phyloP scores from a whole-genome alignment of 1,140 invertebrate genomes.

The Brachionus asplanchnoidis region DNA sequence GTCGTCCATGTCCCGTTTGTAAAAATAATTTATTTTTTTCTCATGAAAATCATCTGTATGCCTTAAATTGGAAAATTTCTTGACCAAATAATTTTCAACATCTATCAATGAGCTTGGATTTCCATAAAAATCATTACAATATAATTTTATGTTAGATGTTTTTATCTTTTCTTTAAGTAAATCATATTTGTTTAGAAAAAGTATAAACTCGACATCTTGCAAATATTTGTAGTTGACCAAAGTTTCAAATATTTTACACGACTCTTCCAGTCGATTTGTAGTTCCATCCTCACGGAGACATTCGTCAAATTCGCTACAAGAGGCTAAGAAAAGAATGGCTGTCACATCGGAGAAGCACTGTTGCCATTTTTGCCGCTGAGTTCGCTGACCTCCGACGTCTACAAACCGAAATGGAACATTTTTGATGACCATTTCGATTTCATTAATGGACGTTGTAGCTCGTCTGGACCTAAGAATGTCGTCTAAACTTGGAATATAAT shows the following conservation, averaged over 20 bases:
- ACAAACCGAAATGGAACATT: conserved; percentile 42
- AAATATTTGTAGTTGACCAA: conserved; percentile 62
- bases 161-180: conserved; percentile 61
- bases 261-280: conserved; percentile 61
- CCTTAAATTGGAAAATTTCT: neutral
- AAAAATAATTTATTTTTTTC: neutral
- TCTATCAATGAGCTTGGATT: neutral
- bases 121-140: conserved; percentile 64
- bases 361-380: conserved; percentile 91
- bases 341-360: conserved; percentile 94
- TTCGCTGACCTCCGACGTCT: conserved; percentile 77
- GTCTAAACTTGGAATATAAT: conserved; percentile 74
- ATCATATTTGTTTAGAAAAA: conserved; percentile 61
- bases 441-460: conserved; percentile 88
- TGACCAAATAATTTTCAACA: neutral
- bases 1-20: neutral
- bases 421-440: conserved; percentile 86
- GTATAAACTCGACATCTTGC: conserved; percentile 59
- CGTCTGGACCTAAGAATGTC: conserved; percentile 85
- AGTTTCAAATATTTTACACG: conserved; percentile 61
- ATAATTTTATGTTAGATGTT: conserved; percentile 58
- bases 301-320: conserved; percentile 78
- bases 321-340: conserved; percentile 65
- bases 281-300: conserved; percentile 84
- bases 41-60: neutral